phyloP scores from a whole-genome alignment of 2,113 vertebrate species.

The Mus pahari region DNA sequence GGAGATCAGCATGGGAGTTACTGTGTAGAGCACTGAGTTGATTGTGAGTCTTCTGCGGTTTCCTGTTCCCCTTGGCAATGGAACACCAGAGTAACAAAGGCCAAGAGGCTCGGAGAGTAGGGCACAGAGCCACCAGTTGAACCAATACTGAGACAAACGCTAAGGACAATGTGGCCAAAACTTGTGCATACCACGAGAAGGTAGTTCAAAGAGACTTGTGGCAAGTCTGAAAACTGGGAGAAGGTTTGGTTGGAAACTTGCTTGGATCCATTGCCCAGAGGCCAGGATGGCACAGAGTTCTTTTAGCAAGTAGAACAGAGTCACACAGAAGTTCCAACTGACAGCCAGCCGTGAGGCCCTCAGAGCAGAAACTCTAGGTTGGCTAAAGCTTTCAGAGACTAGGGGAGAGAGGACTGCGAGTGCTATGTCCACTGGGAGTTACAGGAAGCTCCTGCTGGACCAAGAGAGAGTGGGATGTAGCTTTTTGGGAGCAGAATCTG shows the following conservation, averaged over 20 bases:
- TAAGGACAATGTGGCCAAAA: not conserved
- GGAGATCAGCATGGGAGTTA: not conserved
- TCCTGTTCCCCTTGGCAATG: not conserved
- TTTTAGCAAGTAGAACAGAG: not conserved
- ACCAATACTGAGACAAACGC: not conserved
- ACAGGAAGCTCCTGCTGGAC: not conserved
- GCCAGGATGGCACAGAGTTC: not conserved
- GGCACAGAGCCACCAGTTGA: not conserved
- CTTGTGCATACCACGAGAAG: not conserved
- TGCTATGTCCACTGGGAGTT: rapidly evolving
- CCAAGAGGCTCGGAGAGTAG: not conserved
- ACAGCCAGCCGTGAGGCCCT: not conserved
- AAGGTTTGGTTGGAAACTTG: not conserved
- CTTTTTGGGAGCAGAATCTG: not conserved
- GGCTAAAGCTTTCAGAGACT: not conserved
- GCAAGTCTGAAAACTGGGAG: not conserved
- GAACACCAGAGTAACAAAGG: not conserved
- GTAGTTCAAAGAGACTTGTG: not conserved
- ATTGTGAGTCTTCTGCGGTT: not conserved
- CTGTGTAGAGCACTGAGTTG: not conserved
- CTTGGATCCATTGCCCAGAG: not conserved
- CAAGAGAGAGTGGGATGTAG: not conserved
- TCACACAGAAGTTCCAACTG: not conserved
- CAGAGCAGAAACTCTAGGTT: not conserved
- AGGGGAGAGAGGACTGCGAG: rapidly evolving